A percentile compares a stretch with the other conserved stretches of the same genome.
Evolutionary conservation across 92 coral and sea anemone species (phyloP).

Genomic region (Porites rus): DNA sequence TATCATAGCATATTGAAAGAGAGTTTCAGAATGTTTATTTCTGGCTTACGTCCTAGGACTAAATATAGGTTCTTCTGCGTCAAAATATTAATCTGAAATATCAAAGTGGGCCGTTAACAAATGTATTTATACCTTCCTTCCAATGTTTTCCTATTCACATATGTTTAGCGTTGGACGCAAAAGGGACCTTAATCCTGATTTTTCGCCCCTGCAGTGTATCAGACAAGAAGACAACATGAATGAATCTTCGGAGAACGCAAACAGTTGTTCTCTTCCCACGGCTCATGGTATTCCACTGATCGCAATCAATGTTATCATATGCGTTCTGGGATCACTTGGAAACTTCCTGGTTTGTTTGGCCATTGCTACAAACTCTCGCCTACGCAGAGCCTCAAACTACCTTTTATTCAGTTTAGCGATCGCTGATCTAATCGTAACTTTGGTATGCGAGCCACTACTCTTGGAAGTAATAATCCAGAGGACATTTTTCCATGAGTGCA

Average conservation of each 20-base stretch:
- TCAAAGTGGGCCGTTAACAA: too few species aligned
- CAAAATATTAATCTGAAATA: too few species aligned
- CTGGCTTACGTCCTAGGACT: too few species aligned
- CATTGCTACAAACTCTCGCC: conserved; percentile 33
- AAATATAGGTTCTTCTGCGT: too few species aligned
- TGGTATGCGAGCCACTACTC: conserved; percentile 45
- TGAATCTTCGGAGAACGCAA: not conserved
- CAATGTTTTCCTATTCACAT: too few species aligned
- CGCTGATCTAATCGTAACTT: conserved; percentile 54
- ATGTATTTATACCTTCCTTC: too few species aligned
- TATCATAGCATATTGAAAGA: too few species aligned
- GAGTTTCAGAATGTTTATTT: too few species aligned
- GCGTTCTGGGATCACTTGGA: conserved; percentile 49
- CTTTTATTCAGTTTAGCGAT: conserved; percentile 61
- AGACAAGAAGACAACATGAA: too few species aligned
- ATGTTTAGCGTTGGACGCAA: too few species aligned
- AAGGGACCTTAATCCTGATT: too few species aligned
- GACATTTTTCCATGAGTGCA: conserved; percentile 36
- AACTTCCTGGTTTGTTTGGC: conserved; percentile 61
- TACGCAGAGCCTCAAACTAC: conserved; percentile 45
- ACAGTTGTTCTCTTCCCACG: conserved; percentile 1
- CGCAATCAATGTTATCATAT: conserved; percentile 23
- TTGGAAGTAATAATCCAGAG: not conserved
- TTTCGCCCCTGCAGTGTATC: not conserved
- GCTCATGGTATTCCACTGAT: conserved; percentile 15